Conservation (phyloP, 2,113 vertebrate species). For the Tretioscincus oriximinensis region DNA sequence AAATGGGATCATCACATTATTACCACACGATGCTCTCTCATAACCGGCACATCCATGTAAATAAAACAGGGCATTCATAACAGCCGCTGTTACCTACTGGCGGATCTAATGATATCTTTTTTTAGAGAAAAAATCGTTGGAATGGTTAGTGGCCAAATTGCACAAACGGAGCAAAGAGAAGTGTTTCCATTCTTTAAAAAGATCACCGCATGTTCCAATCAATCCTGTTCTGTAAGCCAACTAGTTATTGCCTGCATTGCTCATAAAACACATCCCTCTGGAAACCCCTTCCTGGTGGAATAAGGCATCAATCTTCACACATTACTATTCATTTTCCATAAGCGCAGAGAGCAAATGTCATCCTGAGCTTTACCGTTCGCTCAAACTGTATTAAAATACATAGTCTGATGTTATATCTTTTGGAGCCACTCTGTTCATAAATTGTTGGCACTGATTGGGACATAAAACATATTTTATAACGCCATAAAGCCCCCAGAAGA, state of each 20-base stretch:
- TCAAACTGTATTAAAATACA: conserved; percentile 70
- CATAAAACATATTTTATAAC: conserved; percentile 72
- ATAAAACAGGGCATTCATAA: conserved; percentile 54
- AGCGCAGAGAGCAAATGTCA: conserved; percentile 62
- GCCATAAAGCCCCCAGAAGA: conserved; percentile 68
- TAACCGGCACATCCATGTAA: conserved; percentile 46
- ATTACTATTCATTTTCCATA: conserved; percentile 69
- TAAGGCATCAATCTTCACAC: conserved; percentile 58
- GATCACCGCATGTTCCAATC: conserved; percentile 36
- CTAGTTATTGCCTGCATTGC: conserved; percentile 59
- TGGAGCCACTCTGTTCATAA: conserved; percentile 64
- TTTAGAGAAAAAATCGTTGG: background rate
- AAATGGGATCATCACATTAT: conserved; percentile 46
- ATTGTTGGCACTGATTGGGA: conserved; percentile 68
- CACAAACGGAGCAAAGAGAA: conserved; percentile 38
- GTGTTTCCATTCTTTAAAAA: conserved; percentile 35
- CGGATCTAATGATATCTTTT: conserved; percentile 9
- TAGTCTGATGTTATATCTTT: conserved; percentile 60
- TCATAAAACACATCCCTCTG: conserved; percentile 61
- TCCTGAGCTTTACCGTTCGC: conserved; percentile 60
- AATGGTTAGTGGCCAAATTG: conserved; percentile 42
- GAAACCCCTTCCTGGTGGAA: conserved; percentile 61
- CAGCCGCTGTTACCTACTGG: conserved; percentile 44
- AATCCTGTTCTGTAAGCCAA: conserved; percentile 60
- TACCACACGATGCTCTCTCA: conserved; percentile 43